Evolutionary conservation across 1,140 invertebrate genomes (phyloP), one percentile per base, ranked within the genome.

Genomic region (Monomorium pharaonis): DNA sequence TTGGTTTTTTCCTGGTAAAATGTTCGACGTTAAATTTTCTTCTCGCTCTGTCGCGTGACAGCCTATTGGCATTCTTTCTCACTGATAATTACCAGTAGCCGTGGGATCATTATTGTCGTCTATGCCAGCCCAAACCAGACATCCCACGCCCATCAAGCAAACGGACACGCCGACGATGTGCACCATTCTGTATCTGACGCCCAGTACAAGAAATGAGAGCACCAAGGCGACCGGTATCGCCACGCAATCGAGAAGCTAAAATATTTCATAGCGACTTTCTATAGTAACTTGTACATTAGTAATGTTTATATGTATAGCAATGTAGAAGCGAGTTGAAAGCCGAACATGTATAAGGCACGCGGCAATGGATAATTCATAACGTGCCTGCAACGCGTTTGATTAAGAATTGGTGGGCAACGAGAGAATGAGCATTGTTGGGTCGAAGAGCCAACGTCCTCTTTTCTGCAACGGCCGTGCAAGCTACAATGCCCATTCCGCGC

Each of bases 161-260:
- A 98, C 94, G 12, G 96, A 97, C 6, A 98, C 97, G 2, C 98
- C 98, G 7, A 97, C 95, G 47, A 98, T 97, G 93, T 98, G 98
- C 1, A 97, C 96, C 95, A 96, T 97, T 92, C 96, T 96, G 93
- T 97, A 98, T 92, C 95, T 96, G 86, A 96, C 97, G 83, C 96
- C 97, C 87, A 96, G 96, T 92, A 96, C 97, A 90, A 96, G 94
- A 96, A 95, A 98, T 16, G 97, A 98, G 44, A 98, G 94, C 10
- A 97, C 96, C 86, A 98, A 93, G 5, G 98, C 98, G 24, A 97
- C 97, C 1, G 98, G 98, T 86, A 98, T 98, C 24, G 97, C 97
- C 84, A 98, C 98, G 94, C 98, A 98, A 91, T 98, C 97, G 85
- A 99, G 95, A 89, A 98, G 95, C 97, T 98, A 96, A 95, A 97